A percentile compares a stretch with the other conserved stretches of the same genome.
These are phyloP conservation scores for Escarpia spicata DNA, from an alignment of 2,888 invertebrate genomes.

Conservation along the genomic window DNA sequence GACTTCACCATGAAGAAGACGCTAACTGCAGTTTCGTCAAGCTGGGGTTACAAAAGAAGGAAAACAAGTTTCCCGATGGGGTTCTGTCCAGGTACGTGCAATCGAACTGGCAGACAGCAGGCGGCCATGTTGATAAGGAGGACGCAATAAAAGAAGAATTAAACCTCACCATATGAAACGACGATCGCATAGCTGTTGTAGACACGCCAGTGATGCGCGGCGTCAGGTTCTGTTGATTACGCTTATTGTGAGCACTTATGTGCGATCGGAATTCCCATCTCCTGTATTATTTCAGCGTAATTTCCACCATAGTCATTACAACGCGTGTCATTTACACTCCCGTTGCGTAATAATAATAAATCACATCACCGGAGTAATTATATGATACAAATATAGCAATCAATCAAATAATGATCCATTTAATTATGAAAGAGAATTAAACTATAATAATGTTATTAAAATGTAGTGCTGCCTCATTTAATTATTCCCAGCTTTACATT, in stretches of 20 bases:
- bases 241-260: background rate
- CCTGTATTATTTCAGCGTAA: too few relatives aligned
- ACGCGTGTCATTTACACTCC: too few relatives aligned
- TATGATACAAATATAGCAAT: too few relatives aligned
- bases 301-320: background rate
- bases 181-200: background rate
- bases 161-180: conserved; percentile 1
- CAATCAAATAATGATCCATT: too few relatives aligned
- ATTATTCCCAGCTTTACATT: too few relatives aligned
- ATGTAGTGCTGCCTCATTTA: too few relatives aligned
- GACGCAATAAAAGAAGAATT: background rate
- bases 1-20: background rate
- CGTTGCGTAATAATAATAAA: too few relatives aligned
- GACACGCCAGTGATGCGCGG: background rate
- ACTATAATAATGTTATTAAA: too few relatives aligned
- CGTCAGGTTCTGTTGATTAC: background rate
- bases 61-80: background rate
- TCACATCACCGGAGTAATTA: too few relatives aligned
- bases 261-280: background rate
- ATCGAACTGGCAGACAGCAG: background rate
- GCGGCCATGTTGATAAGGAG: background rate
- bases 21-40: background rate
- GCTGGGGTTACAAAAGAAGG: background rate
- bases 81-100: background rate
- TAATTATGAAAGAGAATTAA: too few relatives aligned